These are phyloP conservation scores for Sminthurides bifidus DNA, from an alignment of 1,140 invertebrate species.

Conservation along the genomic window DNA sequence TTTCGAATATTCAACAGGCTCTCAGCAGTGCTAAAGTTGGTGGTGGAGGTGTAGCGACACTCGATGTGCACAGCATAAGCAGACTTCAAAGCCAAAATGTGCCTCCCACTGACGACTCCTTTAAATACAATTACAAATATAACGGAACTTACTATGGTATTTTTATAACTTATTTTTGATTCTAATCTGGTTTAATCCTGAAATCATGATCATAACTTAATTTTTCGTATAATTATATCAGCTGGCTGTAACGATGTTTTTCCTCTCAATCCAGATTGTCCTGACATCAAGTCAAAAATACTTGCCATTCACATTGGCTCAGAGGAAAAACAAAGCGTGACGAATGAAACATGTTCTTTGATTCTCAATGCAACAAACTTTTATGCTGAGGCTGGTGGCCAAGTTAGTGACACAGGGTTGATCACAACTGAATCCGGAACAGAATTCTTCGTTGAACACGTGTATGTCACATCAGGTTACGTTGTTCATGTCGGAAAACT, in stretches of 20 bases:
- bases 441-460: slow-evolving; percentile 89
- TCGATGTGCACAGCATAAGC: slow-evolving; percentile 92
- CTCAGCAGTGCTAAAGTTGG: slow-evolving; percentile 60
- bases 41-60: slow-evolving; percentile 42
- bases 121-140: slow-evolving; percentile 84
- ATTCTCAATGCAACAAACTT: slow-evolving; percentile 76
- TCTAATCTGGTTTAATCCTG: no score
- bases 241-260: no score
- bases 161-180: slow-evolving; percentile 36
- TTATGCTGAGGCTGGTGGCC: slow-evolving; percentile 79
- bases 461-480: slow-evolving; percentile 92
- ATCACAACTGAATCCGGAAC: slow-evolving; percentile 49
- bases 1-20: slow-evolving; percentile 43
- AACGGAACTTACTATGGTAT: slow-evolving; percentile 2
- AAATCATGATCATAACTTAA: not conserved
- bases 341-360: slow-evolving; percentile 80
- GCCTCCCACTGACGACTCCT: slow-evolving; percentile 73
- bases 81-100: slow-evolving; percentile 70
- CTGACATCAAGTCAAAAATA: slow-evolving; percentile 38
- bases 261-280: not conserved
- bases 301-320: slow-evolving; percentile 57
- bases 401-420: slow-evolving; percentile 94
- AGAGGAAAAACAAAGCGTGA: slow-evolving; percentile 73
- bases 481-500: slow-evolving; percentile 77
- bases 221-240: not conserved